phyloP scores from a whole-genome alignment of 1,140 invertebrate genomes.

The Euura saliciscinereae region DNA sequence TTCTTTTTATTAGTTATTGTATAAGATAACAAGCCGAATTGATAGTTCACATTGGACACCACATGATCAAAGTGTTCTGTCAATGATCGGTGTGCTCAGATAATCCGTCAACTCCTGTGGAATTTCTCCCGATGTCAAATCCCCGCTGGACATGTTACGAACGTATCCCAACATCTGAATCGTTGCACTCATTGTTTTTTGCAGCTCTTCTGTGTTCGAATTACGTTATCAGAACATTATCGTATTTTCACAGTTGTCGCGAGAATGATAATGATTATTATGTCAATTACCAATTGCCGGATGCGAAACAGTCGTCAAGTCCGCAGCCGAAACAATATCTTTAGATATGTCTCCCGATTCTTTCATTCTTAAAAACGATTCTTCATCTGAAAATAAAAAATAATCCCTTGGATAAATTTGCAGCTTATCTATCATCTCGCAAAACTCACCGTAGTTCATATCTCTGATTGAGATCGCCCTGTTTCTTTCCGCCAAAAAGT shows the following conservation, averaged over 20 bases:
- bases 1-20: too few species aligned
- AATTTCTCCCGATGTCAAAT: slow-evolving; percentile 16
- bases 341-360: slow-evolving; percentile 1
- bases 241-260: neutral
- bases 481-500: slow-evolving; percentile 28
- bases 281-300: slow-evolving; percentile 23
- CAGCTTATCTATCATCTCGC: neutral
- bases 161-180: slow-evolving; percentile 25
- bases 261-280: neutral
- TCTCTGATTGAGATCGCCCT: slow-evolving; percentile 18
- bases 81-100: neutral
- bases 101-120: slow-evolving; percentile 7
- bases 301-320: slow-evolving; percentile 14
- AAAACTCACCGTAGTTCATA: slow-evolving; percentile 22
- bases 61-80: neutral
- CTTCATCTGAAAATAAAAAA: neutral
- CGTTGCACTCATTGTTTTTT: slow-evolving; percentile 24
- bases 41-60: too few species aligned
- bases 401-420: too few species aligned
- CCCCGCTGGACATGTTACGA: slow-evolving; percentile 25
- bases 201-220: slow-evolving; percentile 23
- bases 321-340: neutral
- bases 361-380: slow-evolving; percentile 8
- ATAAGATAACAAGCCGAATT: too few species aligned
- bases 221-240: neutral